Percentiles rank a stretch among this genome's conserved stretches.
These are phyloP conservation scores for Matsumyia berberina DNA, from an alignment of 2,888 invertebrate species.

Conservation along the genomic window DNA sequence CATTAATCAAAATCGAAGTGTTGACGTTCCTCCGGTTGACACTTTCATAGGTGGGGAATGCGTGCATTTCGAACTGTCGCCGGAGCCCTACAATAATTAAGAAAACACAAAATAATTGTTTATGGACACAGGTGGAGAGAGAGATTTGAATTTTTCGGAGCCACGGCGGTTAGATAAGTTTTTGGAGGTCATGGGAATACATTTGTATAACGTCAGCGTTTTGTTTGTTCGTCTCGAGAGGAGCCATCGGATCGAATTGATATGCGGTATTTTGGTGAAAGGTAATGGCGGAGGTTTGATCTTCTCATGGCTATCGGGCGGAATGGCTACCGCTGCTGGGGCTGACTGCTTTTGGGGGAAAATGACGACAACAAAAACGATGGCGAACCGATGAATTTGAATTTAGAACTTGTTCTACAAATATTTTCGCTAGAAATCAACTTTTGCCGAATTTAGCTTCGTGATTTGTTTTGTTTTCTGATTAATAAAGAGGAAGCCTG, in stretches of 20 bases:
- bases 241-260: constrained; percentile 2
- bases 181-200: constrained; percentile 28
- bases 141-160: neutral
- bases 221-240: constrained; percentile 14
- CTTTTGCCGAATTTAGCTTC: too few species aligned
- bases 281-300: neutral
- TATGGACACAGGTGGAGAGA: too few species aligned
- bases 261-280: constrained; percentile 17
- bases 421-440: too few species aligned
- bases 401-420: too few species aligned
- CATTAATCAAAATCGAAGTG: neutral
- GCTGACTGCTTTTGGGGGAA: too few species aligned
- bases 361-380: too few species aligned
- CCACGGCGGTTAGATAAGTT: constrained; percentile 4
- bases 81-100: neutral
- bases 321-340: too few species aligned
- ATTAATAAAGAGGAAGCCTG: too few species aligned
- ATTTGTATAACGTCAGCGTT: neutral
- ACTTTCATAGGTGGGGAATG: neutral
- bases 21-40: constrained; percentile 7
- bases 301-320: constrained; percentile 15
- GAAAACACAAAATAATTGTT: neutral
- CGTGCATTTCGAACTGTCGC: neutral
- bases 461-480: too few species aligned
- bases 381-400: too few species aligned